Evolutionary conservation across 2,888 invertebrate genomes (phyloP).

Genomic region (Anticlea derivata): DNA sequence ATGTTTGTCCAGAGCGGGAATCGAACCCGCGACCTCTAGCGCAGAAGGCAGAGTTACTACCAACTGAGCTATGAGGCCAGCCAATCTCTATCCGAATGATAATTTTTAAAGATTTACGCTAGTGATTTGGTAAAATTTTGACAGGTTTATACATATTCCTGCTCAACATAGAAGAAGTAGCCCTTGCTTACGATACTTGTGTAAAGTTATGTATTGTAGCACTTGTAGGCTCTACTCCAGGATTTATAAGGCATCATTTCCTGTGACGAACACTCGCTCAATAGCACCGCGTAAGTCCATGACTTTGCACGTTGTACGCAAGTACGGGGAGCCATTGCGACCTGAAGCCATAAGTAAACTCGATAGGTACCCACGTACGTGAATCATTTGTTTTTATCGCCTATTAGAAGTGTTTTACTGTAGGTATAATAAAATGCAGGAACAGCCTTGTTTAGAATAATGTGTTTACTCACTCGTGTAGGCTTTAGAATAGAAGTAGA

Average conservation of each 20-base stretch:
- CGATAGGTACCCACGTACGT: constrained; percentile 29
- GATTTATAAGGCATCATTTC: constrained; percentile 8
- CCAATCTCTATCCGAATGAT: too few relatives aligned
- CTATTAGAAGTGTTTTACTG: constrained; percentile 28
- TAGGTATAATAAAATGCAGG: constrained; percentile 40
- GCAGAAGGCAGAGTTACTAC: too few relatives aligned
- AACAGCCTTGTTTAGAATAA: constrained; percentile 40
- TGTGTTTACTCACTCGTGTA: constrained; percentile 30
- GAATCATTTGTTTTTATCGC: constrained; percentile 43
- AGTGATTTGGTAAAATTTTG: not conserved
- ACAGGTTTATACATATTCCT: not conserved
- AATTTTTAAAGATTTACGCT: constrained; percentile 2
- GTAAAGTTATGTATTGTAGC: too few relatives aligned
- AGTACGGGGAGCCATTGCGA: not conserved
- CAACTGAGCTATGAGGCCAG: too few relatives aligned
- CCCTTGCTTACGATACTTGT: too few relatives aligned
- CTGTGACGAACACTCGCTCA: too few relatives aligned
- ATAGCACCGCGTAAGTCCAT: too few relatives aligned
- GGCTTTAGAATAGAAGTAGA: constrained; percentile 13
- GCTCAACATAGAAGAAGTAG: too few relatives aligned
- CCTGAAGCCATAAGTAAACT: not conserved
- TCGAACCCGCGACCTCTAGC: too few relatives aligned
- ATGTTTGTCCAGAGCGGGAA: too few relatives aligned
- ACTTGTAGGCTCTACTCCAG: too few relatives aligned
- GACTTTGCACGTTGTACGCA: not conserved